Conservation (phyloP, 2,888 invertebrate genomes). For the Campaea margaritaria region DNA sequence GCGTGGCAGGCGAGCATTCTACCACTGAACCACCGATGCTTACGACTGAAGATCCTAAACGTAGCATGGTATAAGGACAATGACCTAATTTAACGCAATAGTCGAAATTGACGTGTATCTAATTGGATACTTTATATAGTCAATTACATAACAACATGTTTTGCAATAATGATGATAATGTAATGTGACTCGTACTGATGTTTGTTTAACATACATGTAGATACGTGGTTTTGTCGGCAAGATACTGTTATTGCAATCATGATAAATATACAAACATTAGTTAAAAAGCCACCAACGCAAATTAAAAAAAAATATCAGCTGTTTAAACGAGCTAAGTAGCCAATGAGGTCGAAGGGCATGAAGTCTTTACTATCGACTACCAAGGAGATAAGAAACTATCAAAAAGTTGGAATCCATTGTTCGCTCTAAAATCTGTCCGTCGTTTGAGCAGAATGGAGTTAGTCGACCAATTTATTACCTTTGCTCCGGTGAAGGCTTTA, state of each 20-base stretch:
- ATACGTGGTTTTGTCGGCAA: too few species aligned
- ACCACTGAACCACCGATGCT: slow-evolving; percentile 84
- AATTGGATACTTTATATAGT: too few species aligned
- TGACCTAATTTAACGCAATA: too few species aligned
- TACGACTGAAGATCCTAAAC: background rate
- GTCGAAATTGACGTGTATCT: too few species aligned
- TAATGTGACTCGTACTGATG: too few species aligned
- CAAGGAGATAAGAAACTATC: slow-evolving; percentile 26
- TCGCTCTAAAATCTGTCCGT: slow-evolving; percentile 22
- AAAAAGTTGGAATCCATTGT: slow-evolving; percentile 25
- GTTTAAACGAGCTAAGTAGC: slow-evolving; percentile 10
- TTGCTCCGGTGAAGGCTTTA: slow-evolving; percentile 1
- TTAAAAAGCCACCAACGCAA: too few species aligned
- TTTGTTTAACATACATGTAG: too few species aligned
- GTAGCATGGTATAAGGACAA: too few species aligned
- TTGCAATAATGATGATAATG: too few species aligned
- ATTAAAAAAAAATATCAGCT: background rate
- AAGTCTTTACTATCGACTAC: slow-evolving; percentile 16
- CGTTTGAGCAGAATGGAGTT: slow-evolving; percentile 18
- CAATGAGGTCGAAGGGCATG: slow-evolving; percentile 11
- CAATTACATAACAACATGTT: too few species aligned
- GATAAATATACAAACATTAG: too few species aligned
- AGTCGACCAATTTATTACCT: slow-evolving; percentile 18
- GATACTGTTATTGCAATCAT: too few species aligned
- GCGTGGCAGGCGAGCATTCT: slow-evolving; percentile 86